Evolutionary conservation across 2,888 invertebrate genomes (phyloP).

Genomic region (Candidula unifasciata): DNA sequence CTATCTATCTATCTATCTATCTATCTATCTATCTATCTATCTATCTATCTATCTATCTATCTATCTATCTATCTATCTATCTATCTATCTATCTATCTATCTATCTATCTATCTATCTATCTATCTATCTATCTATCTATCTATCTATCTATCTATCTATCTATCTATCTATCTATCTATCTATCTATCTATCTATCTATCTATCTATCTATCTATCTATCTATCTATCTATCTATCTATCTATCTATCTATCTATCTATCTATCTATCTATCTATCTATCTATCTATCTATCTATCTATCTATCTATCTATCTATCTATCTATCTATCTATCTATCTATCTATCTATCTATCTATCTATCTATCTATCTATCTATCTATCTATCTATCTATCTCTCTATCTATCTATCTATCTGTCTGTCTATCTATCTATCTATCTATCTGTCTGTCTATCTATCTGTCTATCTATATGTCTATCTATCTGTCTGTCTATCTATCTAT

Average conservation of each 20-base stretch:
- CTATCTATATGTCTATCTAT: background rate
- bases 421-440: background rate
- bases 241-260: background rate
- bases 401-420: background rate
- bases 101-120: no score
- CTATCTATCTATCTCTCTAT: background rate
- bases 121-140: no score
- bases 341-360: background rate
- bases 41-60: no score
- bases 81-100: no score
- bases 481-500: background rate
- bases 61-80: no score
- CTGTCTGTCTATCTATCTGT: background rate
- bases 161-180: no score
- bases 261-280: slow-evolving; percentile 6
- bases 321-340: background rate
- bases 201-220: no score
- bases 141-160: no score
- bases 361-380: background rate
- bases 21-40: no score
- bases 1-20: no score
- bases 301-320: background rate
- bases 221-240: slow-evolving; percentile 9
- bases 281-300: background rate
- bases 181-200: no score